phyloP scores from a whole-genome alignment of 2,113 vertebrate species.

The Athene noctua region DNA sequence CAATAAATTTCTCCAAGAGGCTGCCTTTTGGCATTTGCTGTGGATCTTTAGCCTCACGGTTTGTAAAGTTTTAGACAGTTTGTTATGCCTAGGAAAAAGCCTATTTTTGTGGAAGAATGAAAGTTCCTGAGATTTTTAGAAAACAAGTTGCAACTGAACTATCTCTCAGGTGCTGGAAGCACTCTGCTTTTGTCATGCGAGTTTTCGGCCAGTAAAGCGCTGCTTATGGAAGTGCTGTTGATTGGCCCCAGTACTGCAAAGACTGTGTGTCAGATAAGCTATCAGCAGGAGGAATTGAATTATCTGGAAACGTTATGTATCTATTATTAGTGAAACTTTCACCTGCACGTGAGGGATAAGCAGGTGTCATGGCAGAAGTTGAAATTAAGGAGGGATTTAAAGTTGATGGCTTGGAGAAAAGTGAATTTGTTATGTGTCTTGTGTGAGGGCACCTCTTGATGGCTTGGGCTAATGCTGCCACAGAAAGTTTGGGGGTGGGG shows the following conservation, averaged over 20 bases:
- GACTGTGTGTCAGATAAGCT: background rate
- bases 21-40: background rate
- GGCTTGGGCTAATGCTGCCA: background rate
- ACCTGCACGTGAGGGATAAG: background rate
- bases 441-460: background rate
- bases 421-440: background rate
- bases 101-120: background rate
- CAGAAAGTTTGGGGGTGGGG: background rate
- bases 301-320: background rate
- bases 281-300: background rate
- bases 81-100: background rate
- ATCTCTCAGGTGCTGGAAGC: background rate
- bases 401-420: background rate
- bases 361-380: background rate
- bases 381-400: background rate
- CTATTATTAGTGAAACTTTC: background rate
- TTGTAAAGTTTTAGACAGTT: background rate
- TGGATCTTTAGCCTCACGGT: background rate
- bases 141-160: background rate
- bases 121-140: background rate
- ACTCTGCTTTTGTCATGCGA: background rate
- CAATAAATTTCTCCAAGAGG: conserved; percentile 6
- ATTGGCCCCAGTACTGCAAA: background rate
- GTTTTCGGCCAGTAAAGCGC: background rate
- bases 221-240: background rate